A percentile compares a stretch with the other conserved stretches of the same genome.
phyloP scores from a whole-genome alignment of 2,797 vertebrate species.

The Thunnus albacares region DNA sequence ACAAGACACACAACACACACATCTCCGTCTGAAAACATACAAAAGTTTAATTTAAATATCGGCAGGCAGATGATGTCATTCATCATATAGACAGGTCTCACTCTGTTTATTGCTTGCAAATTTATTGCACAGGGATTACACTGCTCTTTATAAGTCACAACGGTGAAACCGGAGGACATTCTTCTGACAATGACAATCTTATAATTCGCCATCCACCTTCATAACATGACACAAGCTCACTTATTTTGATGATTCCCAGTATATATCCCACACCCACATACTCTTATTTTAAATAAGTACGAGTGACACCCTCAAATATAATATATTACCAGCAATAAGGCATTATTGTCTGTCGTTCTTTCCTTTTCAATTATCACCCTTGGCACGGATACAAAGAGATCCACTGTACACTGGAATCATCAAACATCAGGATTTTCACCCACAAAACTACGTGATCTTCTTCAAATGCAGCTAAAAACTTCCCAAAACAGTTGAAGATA shows the following conservation, averaged over 20 bases:
- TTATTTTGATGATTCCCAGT: constrained; percentile 34
- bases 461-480: constrained; percentile 23
- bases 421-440: constrained; percentile 29
- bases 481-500: constrained; percentile 15
- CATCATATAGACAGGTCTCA: constrained; percentile 46
- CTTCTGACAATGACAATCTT: constrained; percentile 48
- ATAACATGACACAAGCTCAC: constrained; percentile 41
- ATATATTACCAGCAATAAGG: constrained; percentile 32
- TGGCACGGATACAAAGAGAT: constrained; percentile 28
- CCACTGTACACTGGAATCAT: constrained; percentile 35
- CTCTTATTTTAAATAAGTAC: constrained; percentile 35
- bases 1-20: constrained; percentile 38
- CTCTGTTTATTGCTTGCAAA: constrained; percentile 66
- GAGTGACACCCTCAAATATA: constrained; percentile 23
- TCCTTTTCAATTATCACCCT: constrained; percentile 42
- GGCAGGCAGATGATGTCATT: constrained; percentile 59
- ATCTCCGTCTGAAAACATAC: constrained; percentile 82
- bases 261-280: constrained; percentile 23
- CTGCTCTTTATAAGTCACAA: constrained; percentile 53
- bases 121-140: constrained; percentile 67
- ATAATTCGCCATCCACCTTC: constrained; percentile 58
- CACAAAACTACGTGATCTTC: neutral
- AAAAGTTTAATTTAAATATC: constrained; percentile 84
- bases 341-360: constrained; percentile 11
- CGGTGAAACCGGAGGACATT: constrained; percentile 70